A percentile compares a stretch with the other conserved stretches of the same genome.
Conservation (phyloP, 2,888 invertebrate species). For the Ochropleura leucogaster region DNA sequence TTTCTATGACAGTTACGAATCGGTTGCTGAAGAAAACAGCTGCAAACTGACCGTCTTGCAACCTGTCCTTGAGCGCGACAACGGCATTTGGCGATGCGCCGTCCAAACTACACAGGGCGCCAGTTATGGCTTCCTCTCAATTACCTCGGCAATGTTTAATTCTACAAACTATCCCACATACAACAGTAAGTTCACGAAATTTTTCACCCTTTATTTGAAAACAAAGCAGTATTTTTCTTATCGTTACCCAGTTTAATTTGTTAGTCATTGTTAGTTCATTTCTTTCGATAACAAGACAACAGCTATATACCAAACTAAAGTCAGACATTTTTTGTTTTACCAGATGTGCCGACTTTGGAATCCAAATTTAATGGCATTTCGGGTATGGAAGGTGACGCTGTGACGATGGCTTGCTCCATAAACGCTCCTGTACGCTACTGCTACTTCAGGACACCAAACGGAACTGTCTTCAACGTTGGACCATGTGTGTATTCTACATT, state of each 20-base stretch:
- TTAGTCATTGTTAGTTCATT: constrained; percentile 6
- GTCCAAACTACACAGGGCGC: constrained; percentile 74
- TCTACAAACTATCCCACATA: rapidly evolving
- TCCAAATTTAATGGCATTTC: background rate
- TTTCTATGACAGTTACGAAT: constrained; percentile 68
- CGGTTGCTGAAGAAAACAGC: constrained; percentile 66
- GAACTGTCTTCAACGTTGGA: constrained; percentile 77
- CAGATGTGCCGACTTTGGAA: constrained; percentile 74
- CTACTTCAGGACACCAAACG: constrained; percentile 82
- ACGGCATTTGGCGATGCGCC: constrained; percentile 83
- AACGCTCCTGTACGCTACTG: constrained; percentile 80
- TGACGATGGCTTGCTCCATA: constrained; percentile 78
- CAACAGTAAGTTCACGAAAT: constrained; percentile 5
- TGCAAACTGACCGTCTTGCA: constrained; percentile 78
- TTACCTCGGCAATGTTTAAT: background rate
- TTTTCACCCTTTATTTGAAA: background rate
- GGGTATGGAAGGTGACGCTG: constrained; percentile 66
- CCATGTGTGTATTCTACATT: constrained; percentile 73
- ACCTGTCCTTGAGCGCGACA: constrained; percentile 66
- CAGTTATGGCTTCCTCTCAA: constrained; percentile 77
- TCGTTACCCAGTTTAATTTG: background rate
- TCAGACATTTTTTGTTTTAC: background rate
- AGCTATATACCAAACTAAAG: background rate
- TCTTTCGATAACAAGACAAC: background rate
- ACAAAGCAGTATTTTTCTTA: background rate